Evolutionary conservation across 1,140 invertebrate genomes (phyloP).

Genomic region (Ceratitis capitata): DNA sequence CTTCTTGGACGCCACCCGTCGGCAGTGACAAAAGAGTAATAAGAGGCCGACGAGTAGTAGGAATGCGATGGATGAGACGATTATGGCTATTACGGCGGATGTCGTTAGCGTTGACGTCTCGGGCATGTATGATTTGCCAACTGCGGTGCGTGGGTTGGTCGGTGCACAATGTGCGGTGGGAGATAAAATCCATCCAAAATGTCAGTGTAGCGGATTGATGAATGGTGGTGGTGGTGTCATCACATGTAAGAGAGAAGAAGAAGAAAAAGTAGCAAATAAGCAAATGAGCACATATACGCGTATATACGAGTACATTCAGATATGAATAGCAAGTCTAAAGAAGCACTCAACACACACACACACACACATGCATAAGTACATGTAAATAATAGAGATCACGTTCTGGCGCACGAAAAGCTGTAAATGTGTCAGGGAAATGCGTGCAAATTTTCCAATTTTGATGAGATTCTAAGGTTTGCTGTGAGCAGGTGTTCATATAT

Average conservation of each 20-base stretch:
- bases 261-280: conserved; percentile 1
- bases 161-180: neutral
- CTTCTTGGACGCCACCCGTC: conserved; percentile 47
- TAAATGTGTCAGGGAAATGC: no score
- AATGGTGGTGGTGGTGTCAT: no score
- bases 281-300: neutral
- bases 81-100: conserved; percentile 59
- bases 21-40: conserved; percentile 58
- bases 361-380: no score
- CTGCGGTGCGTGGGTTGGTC: no score
- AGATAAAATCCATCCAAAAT: neutral
- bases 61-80: conserved; percentile 56
- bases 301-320: no score
- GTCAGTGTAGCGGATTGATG: neutral
- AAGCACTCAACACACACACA: no score
- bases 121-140: conserved; percentile 60
- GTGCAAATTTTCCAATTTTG: no score
- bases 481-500: no score
- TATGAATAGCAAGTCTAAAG: no score
- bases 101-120: conserved; percentile 55
- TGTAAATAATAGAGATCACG: no score
- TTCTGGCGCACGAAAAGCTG: no score
- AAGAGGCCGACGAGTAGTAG: conserved; percentile 52
- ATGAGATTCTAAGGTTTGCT: no score
- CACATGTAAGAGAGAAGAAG: neutral